Base-by-base conservation (phyloP, 2,888 invertebrate genomes). In the Hypselothyrea guttata region DNA sequence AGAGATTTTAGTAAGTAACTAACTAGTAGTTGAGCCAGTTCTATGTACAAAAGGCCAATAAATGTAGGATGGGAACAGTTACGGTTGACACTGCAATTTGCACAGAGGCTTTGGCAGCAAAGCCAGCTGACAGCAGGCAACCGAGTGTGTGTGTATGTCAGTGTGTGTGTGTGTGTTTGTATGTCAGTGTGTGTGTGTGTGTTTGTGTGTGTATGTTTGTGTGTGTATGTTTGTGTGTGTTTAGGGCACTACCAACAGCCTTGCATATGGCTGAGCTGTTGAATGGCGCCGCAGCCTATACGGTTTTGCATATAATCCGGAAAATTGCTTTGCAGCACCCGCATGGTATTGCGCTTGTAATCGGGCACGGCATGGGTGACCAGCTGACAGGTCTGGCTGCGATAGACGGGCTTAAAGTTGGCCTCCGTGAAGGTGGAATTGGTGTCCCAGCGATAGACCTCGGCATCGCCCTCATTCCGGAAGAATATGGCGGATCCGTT, bases 261-360 rank as follows among this genome's bases (percentile, higher is more conserved):
- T 53, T 89, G 89, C 89, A 89, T 89, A 55, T 87, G 68, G 40
- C 84, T 86, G 37, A 92, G 86, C 44, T 92, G 91, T 77, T 93
- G 93, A 33, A 92, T 90, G 34, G 92, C 92, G 1, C 93, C 93
- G 75, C 93, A 93, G 16, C 93, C 93, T 33, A 93, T 92, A 13
- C 91, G 92, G 65, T 92, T 91, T 63, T 92, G 91, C 86, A 93
- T 91, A 75, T 91, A 94, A 88, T 93, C 93, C 1, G 91, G 92
- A 87, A 93, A 93, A 86, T 93, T 93, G 73, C 93, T 93, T 79
- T 93, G 92, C 59, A 93, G 84, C 0, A 92, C 91, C 45, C 93
- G 90, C 91, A 93, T 92, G 48, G 91, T 89, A 41, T 91, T 90
- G 38, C 91, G 90, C 68, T 90, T 91, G 77, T 91, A 91, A 75